phyloP scores from a whole-genome alignment of 2,888 invertebrate species.

The Drosophila formosana region DNA sequence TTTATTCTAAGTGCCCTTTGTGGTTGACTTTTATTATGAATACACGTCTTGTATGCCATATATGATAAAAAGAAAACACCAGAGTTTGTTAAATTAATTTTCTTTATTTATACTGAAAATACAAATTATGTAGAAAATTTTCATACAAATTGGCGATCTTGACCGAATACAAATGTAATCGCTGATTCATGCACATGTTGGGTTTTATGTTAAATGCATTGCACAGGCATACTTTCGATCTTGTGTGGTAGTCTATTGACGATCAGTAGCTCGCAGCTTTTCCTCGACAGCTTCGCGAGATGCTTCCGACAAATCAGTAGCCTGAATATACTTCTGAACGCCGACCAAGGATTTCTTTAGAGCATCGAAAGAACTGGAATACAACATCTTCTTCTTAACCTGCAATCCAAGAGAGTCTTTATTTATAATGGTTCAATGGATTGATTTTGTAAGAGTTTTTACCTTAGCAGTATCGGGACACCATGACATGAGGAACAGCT shows the following conservation, averaged over 20 bases:
- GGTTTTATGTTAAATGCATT: constrained; percentile 72
- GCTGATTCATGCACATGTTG: constrained; percentile 66
- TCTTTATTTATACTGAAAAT: constrained; percentile 82
- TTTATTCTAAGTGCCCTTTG: not conserved
- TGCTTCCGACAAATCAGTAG: constrained; percentile 97
- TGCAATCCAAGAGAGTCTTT: constrained; percentile 42
- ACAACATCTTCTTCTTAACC: constrained; percentile 94
- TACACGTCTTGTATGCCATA: not conserved
- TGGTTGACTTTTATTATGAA: not conserved
- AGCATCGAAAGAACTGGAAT: constrained; percentile 98
- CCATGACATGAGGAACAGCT: constrained; percentile 99
- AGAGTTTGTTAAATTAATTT: constrained; percentile 63
- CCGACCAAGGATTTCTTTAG: constrained; percentile 98
- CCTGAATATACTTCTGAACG: constrained; percentile 98
- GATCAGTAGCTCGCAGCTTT: constrained; percentile 96
- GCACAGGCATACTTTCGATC: constrained; percentile 58
- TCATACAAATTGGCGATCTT: constrained; percentile 79
- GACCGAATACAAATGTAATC: constrained; percentile 68
- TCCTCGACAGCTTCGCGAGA: constrained; percentile 97
- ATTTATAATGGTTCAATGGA: constrained; percentile 1
- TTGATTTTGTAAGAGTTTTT: constrained; percentile 13
- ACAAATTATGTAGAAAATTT: constrained; percentile 81
- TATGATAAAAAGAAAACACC: not conserved
- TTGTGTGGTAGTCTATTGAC: constrained; percentile 88
- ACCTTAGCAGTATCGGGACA: constrained; percentile 99